These are phyloP conservation scores for Mellilla xanthometata DNA, from an alignment of 2,888 invertebrate genomes.

Conservation along the genomic window DNA sequence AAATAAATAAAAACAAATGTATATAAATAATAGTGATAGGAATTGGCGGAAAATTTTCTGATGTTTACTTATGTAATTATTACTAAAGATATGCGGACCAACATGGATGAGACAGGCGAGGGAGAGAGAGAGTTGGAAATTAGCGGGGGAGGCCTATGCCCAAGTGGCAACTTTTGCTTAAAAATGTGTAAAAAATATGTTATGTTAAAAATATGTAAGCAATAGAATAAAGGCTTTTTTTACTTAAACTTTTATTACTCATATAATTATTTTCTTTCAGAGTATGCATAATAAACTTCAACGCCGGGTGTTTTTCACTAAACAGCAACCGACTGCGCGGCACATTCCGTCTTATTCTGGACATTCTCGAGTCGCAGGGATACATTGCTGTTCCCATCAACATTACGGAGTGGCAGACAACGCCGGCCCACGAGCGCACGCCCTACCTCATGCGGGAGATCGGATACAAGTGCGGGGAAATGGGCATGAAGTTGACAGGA, in stretches of 20 bases:
- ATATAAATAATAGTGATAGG: no score
- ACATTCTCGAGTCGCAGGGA: constrained; percentile 81
- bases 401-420: constrained; percentile 72
- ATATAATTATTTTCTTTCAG: constrained; percentile 64
- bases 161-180: no score
- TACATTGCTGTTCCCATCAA: constrained; percentile 81
- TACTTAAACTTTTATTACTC: neutral
- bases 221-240: no score
- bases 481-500: constrained; percentile 60
- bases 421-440: constrained; percentile 83
- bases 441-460: constrained; percentile 84
- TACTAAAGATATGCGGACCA: no score
- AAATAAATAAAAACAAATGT: no score
- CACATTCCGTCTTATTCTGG: constrained; percentile 72
- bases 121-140: no score
- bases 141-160: no score
- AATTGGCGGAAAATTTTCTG: no score
- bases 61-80: no score
- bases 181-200: no score
- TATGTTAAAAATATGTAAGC: no score
- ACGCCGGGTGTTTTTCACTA: constrained; percentile 78
- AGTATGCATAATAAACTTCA: constrained; percentile 80
- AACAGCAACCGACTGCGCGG: constrained; percentile 83
- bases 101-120: no score
- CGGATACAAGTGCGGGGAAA: constrained; percentile 72